Base-by-base conservation (phyloP, 2,113 vertebrate species). In the Glareola pratincola region DNA sequence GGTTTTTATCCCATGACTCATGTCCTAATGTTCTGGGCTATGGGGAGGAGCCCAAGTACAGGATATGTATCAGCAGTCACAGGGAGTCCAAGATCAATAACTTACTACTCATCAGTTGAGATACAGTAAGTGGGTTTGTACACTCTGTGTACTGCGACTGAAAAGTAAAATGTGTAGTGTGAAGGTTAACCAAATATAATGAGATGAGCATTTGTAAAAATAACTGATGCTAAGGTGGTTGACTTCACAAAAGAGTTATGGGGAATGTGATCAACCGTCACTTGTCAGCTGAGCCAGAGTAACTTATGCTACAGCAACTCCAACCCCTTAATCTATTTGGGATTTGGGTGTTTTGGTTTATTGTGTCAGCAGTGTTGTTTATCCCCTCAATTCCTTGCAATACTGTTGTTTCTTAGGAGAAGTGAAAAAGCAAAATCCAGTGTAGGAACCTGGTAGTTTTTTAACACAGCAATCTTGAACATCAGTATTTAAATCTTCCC, bases 81-180 rank as follows among this genome's bases (percentile, higher is more conserved):
- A 54, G 17, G 23, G 32, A 39, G 66, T 41, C 47, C 22, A 50
- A 50, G 29, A 24, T 74, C 30, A 60, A 2, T 78, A 47, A n/a
- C 15, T 79, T 90, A 9, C 4, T 43, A 0, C 10, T 90, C 15
- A 8, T 32, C 41, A 59, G 0, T 3, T 75, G 45, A 9, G 14
- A 4, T 24, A 19, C 22, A 63, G 37, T 22, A 9, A 45, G 7
- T 45, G 23, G 13, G 8, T 47, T 50, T 57, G 22, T 37, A 30
- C 9, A 6, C 45, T 53, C 7, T 34, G 18, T 30, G 22, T 82
- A 62, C 26, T 83, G 60, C n/a, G 83, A 14, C 30, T 74, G 77
- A n/a, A 30, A 68, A 78, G 54, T 57, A 23, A 12, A 53, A 41
- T 13, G 7, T 39, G 81, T 48, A 56, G 15, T 53, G 51, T 54